Base-by-base conservation (phyloP, 1,140 invertebrate species). In the Pachypsylla venusta region DNA sequence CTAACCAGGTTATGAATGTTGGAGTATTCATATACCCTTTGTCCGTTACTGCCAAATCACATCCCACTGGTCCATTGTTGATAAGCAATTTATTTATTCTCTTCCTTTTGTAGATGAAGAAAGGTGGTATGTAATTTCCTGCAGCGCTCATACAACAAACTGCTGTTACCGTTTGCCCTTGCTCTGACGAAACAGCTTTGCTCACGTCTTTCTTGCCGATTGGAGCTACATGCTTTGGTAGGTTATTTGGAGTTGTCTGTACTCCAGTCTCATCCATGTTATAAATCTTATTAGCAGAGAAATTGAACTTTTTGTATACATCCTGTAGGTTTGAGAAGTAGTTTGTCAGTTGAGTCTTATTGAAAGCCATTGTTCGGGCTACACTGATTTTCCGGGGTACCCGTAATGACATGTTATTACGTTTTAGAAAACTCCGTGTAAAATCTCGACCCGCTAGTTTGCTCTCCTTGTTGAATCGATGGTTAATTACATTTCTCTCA, bases 181-280 rank as follows among this genome's bases (percentile, higher is more conserved):
- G 61, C 70, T 76, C 62, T 68, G 69, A 16, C 69, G 70, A 54
- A 69, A 54, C 13, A 66, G 72, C 59, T 72, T 61, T 72, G 65
- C 68, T 65, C 54, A 74, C 63, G 13, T 68, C 64, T 53, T 67
- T 68, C 62, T 65, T 65, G 2, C 70, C 68, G 62, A 58, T 67
- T 19, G 39, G 58, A 0, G 62, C 62, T 42, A 71, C 57, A 16
- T 69, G 62, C 54, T 70, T 54, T 1, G 25, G 48, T n/a, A 59
- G 7, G 26, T 59, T 59, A 25, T 59, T 59, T 26, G 60, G 56
- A 1, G 53, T 42, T 53, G 40, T 61, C 13, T 16, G 20, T n/a
- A 62, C 30, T n/a, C 59, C 54, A 1, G 55, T 58, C 53, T 58
- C 56, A 16, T 61, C 56, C 57, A 60, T 57, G 53, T 64, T 64